Base-by-base conservation (phyloP, 2,797 vertebrate genomes). In the Xiphorhynchus erythropygius region DNA sequence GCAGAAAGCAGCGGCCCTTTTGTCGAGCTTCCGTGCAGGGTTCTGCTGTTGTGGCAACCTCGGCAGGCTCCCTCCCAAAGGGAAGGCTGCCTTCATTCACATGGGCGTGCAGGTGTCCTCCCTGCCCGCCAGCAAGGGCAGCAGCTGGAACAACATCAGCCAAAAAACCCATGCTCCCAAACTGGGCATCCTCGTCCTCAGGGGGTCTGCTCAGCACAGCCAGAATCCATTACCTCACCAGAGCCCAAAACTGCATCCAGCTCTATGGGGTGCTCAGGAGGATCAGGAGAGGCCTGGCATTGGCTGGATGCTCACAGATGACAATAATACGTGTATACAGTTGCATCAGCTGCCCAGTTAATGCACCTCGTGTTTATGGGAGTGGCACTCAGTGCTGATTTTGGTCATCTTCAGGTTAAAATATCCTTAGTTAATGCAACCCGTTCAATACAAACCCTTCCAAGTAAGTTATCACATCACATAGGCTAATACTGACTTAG, bases 141-240 rank as follows among this genome's bases (percentile, higher is more conserved):
- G 78, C 89, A 93, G 94, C 93, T 96, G 71, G 42, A 49, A 47
- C 2, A 0, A 11, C 1, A 0, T 1, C 19, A 1, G 71, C 79
- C 71, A 94, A 93, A 94, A 94, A 68, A 19, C 9, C 22, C 4
- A 0, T 0, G 0, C 27, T n/a, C 32, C 60, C 3, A 0, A 57
- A 12, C 0, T 1, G 35, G 65, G 37, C 57, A 39, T 7, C 47
- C 19, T 56, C 1, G 0, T 9, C 35, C 80, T 10, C 0, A 0
- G 1, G 0, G 37, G n/a, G 41, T 18, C 57, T 22, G 42, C 67
- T 50, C 35, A 4, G 56, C 60, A 2, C 37, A 28, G 64, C 39
- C 68, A 70, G 56, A 42, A 4, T 6, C 10, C 13, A 5, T 4
- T 0, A 0, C 46, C 75, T 69, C 1, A 0, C 8, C 35, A 7